phyloP scores from a whole-genome alignment of 2,888 invertebrate species.

The Noctua janthe region DNA sequence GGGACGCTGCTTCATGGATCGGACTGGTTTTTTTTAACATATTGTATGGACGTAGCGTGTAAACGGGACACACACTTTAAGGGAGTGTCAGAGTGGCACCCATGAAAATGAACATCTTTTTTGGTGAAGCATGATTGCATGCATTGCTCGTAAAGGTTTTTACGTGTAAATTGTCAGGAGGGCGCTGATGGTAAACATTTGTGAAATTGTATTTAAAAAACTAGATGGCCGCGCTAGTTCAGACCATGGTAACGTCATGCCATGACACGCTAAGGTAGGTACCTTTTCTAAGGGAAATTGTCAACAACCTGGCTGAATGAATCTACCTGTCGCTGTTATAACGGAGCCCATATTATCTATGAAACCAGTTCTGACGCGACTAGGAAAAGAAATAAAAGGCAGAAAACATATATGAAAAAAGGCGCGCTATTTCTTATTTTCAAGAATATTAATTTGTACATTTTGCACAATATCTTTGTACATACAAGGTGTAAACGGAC shows the following conservation, averaged over 20 bases:
- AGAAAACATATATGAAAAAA: not conserved
- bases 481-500: not conserved
- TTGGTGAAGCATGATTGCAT: not conserved
- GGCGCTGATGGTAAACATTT: too few species aligned
- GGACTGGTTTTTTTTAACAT: too few species aligned
- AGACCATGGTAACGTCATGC: not conserved
- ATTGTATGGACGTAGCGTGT: not conserved
- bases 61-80: not conserved
- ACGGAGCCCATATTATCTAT: not conserved
- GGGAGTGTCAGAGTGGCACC: not conserved
- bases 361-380: not conserved
- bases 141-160: not conserved
- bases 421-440: not conserved
- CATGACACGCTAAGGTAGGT: not conserved
- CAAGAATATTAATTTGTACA: not conserved
- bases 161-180: too few species aligned
- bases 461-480: not conserved
- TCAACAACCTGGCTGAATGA: slow-evolving; percentile 1
- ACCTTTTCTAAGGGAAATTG: not conserved
- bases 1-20: too few species aligned
- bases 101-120: not conserved
- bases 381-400: not conserved
- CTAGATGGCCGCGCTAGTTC: not conserved
- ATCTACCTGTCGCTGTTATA: not conserved
- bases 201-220: not conserved